Evolutionary conservation across 1,140 invertebrate genomes (phyloP).

Genomic region (Cryptotermes secundus): DNA sequence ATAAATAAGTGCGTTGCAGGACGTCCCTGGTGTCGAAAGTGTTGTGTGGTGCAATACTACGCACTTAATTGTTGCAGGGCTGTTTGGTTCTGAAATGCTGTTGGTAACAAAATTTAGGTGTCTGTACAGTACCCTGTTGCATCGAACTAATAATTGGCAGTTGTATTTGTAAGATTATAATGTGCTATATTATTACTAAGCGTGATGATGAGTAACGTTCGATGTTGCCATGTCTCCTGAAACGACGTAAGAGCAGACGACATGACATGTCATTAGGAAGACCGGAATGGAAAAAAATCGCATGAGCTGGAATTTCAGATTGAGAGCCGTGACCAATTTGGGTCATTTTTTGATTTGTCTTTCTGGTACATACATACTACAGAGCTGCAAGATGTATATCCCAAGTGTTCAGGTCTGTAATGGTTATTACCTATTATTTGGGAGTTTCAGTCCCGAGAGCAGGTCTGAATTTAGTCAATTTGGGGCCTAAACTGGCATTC

Average conservation of each 20-base stretch:
- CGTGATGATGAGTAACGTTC: neutral
- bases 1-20: neutral
- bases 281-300: neutral
- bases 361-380: too few relatives aligned
- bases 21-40: neutral
- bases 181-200: neutral
- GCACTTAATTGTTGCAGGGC: neutral
- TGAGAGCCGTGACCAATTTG: too few relatives aligned
- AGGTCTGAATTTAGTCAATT: too few relatives aligned
- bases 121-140: neutral
- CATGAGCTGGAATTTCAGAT: neutral
- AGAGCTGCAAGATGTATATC: too few relatives aligned
- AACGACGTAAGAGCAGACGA: neutral
- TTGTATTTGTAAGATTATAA: neutral
- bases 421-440: too few relatives aligned
- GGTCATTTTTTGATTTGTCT: too few relatives aligned
- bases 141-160: neutral
- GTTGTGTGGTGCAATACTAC: neutral
- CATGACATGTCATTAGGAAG: neutral
- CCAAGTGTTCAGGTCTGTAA: too few relatives aligned
- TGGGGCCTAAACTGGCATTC: too few relatives aligned
- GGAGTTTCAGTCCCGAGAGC: too few relatives aligned
- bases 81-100: neutral
- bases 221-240: neutral
- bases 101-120: neutral